Conservation (phyloP, 30 jellyfish, hydroid and myxozoan species). For the Hydractinia echinata region DNA sequence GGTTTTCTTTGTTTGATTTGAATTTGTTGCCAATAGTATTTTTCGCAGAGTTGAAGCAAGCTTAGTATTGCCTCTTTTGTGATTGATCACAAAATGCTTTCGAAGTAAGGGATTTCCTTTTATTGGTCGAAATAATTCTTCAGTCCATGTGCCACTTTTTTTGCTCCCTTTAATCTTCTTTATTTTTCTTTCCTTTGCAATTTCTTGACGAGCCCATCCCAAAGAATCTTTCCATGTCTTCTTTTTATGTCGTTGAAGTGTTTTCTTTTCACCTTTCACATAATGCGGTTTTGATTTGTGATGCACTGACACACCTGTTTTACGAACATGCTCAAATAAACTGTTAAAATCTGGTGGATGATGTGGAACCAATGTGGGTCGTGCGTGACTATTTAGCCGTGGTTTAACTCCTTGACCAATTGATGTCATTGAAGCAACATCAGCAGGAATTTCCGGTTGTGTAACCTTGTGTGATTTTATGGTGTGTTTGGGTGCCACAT, state of each 20-base stretch:
- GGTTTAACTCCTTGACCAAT: constrained; percentile 14
- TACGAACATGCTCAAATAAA: constrained; percentile 10
- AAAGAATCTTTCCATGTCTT: background rate
- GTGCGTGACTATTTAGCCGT: constrained; percentile 1
- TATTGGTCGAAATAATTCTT: constrained; percentile 10
- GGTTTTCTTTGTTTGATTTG: too few relatives aligned
- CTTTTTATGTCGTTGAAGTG: background rate
- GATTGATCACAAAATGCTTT: too few relatives aligned
- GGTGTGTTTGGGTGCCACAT: background rate
- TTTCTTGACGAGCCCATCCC: constrained; percentile 11
- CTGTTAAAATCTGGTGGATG: constrained; percentile 22
- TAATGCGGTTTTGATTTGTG: background rate
- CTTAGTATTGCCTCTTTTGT: too few relatives aligned
- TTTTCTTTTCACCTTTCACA: constrained; percentile 9
- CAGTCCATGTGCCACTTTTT: constrained; percentile 27
- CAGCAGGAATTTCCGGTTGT: background rate
- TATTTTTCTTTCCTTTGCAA: background rate
- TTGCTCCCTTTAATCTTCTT: background rate
- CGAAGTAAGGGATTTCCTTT: constrained; percentile 14
- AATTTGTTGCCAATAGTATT: too few relatives aligned
- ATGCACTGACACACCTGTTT: background rate
- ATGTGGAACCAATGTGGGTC: constrained; percentile 20
- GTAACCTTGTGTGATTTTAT: background rate
- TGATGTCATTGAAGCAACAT: background rate
- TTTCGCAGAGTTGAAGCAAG: too few relatives aligned